A percentile compares a stretch with the other conserved stretches of the same genome.
Evolutionary conservation across 1,140 invertebrate genomes (phyloP).

Genomic region (Sminthurinus signatus): DNA sequence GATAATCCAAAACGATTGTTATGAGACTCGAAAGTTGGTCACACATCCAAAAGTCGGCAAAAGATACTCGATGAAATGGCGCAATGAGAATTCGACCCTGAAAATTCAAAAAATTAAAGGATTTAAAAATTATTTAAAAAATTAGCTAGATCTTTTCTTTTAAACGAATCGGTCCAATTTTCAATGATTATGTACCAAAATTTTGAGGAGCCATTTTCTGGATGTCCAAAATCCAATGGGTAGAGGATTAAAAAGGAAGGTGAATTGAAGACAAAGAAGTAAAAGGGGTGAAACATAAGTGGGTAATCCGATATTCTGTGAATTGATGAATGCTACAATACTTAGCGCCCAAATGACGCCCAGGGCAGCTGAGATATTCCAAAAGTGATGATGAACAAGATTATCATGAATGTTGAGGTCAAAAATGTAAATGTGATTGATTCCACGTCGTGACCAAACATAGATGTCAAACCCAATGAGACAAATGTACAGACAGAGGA

Average conservation of each 20-base stretch:
- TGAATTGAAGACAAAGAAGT: constrained; percentile 75
- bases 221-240: constrained; percentile 87
- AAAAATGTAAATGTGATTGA: constrained; percentile 99
- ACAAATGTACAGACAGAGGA: constrained; percentile 68
- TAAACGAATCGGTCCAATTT: too few species aligned
- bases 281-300: constrained; percentile 82
- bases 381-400: constrained; percentile 88
- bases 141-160: too few species aligned
- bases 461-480: constrained; percentile 94
- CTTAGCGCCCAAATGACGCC: constrained; percentile 94
- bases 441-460: constrained; percentile 93
- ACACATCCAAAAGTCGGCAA: constrained; percentile 99
- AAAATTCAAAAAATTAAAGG: constrained; percentile 40
- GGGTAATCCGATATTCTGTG: constrained; percentile 74
- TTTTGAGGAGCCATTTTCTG: constrained; percentile 69
- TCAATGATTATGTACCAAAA: constrained; percentile 68
- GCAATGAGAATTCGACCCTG: constrained; percentile 80
- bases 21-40: constrained; percentile 95
- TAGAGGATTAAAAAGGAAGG: constrained; percentile 86
- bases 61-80: constrained; percentile 91
- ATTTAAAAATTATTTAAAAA: background rate
- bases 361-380: constrained; percentile 90
- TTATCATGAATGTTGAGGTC: constrained; percentile 97
- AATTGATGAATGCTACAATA: constrained; percentile 69
- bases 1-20: constrained; percentile 83